phyloP scores from a whole-genome alignment of 2,113 vertebrate species.

The Entomyzon cyanotis region DNA sequence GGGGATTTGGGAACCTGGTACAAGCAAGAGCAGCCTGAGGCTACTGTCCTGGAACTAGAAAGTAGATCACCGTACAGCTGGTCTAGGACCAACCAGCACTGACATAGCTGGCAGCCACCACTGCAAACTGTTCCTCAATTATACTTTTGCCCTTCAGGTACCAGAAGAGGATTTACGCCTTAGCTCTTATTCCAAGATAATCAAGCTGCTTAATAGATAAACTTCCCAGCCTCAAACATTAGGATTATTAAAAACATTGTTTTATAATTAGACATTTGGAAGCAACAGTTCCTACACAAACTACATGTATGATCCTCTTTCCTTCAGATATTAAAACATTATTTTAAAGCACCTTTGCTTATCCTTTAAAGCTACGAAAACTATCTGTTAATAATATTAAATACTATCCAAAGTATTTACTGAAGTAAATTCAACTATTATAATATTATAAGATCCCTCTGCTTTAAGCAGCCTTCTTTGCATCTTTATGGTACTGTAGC shows the following conservation, averaged over 20 bases:
- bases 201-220: not conserved
- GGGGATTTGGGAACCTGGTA: not conserved
- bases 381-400: not conserved
- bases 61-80: constrained; percentile 7
- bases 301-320: not conserved
- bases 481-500: not conserved
- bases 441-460: not conserved
- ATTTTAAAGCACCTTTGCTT: not conserved
- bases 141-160: not conserved
- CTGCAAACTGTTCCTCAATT: constrained; percentile 5
- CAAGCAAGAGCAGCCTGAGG: constrained; percentile 3
- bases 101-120: constrained; percentile 10
- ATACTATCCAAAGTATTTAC: not conserved
- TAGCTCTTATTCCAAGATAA: not conserved
- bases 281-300: not conserved
- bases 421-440: not conserved
- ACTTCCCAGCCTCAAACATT: not conserved
- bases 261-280: not conserved
- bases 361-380: not conserved
- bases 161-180: not conserved
- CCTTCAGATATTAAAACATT: not conserved
- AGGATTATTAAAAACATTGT: not conserved
- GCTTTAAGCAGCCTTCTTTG: not conserved
- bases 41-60: not conserved
- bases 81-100: not conserved